phyloP scores from a whole-genome alignment of 2,797 vertebrate genomes.

The Salmo trutta region DNA sequence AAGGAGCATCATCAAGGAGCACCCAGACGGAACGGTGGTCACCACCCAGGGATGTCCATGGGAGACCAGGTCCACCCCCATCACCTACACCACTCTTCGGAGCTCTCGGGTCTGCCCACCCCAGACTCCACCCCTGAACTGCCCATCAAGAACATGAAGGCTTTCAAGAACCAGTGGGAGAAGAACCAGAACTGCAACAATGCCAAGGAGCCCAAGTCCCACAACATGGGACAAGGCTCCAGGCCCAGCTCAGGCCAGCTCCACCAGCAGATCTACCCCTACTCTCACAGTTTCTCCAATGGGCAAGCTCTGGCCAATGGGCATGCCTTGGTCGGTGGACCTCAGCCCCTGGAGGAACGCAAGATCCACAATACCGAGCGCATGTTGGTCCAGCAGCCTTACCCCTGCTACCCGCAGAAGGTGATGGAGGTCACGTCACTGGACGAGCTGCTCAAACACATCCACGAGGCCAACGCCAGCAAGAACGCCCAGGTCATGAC shows the following conservation, averaged over 20 bases:
- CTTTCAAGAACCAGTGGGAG: conserved; percentile 87
- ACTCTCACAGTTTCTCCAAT: conserved; percentile 71
- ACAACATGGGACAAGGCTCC: conserved; percentile 61
- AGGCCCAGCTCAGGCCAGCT: conserved; percentile 73
- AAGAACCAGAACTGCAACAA: conserved; percentile 93
- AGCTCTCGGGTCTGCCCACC: conserved; percentile 87
- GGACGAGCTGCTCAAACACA: conserved; percentile 88
- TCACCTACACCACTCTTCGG: conserved; percentile 77
- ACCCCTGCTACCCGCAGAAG: conserved; percentile 79
- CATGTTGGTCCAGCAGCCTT: conserved; percentile 76
- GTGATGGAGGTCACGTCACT: conserved; percentile 87
- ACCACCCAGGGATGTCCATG: conserved; percentile 68
- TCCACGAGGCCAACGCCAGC: conserved; percentile 78
- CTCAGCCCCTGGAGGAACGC: conserved; percentile 76
- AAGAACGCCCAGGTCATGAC: conserved; percentile 75
- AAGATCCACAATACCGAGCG: conserved; percentile 84
- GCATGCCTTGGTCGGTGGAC: conserved; percentile 62
- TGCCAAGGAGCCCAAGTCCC: conserved; percentile 83
- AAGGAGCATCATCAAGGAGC: conserved; percentile 72
- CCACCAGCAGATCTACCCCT: conserved; percentile 79
- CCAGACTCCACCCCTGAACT: conserved; percentile 91
- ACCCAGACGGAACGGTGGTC: conserved; percentile 64
- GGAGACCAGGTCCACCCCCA: conserved; percentile 78
- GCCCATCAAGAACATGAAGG: conserved; percentile 86
- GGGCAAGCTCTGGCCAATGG: conserved; percentile 72